Base-by-base conservation (phyloP, 1,140 invertebrate species). In the Panagrolaimus sp. region DNA sequence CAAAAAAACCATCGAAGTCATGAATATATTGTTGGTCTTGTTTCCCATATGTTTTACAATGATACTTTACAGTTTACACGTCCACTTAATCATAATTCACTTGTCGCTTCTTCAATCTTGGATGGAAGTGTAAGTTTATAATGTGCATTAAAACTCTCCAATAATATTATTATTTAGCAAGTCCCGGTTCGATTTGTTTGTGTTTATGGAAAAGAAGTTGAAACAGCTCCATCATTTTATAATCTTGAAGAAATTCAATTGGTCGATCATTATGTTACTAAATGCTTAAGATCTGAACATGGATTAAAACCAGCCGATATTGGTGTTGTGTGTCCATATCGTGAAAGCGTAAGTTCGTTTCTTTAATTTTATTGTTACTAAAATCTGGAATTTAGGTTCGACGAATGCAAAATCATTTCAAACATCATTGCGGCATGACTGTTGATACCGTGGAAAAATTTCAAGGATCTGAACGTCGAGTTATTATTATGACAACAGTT, bases 381-480 rank as follows among this genome's bases (percentile, higher is more conserved):
- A n/a, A n/a, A n/a, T n/a, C n/a, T n/a, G n/a, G n/a, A n/a, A n/a
- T n/a, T n/a, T 32, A 45, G 15, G 32, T 17, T 9, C 17, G 17
- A 5, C 17, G 63, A n/a, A 15, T 65, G 21, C 17, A 28, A 32
- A 21, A 45, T 21, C 4, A 12, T 32, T 24, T 10, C 10, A 4
- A 15, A 14, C 66, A 9, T 4, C 0, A 84, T 44, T 77, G 79
- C 28, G 76, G 72, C 52, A 80, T 85, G 10, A 75, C 74, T 1
- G 66, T 74, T 26, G 73, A 74, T 63, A 69, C 73, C 26, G 73
- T 74, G 5, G 73, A 74, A 9, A 48, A 65, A n/a, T 74, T 65
- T 28, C 73, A 74, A 47, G 73, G 73, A 0, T 70, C 66, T 9
- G 73, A 74, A 43, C 71, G 73, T 38, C 73, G 73, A 17, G 68